A percentile compares a stretch with the other conserved stretches of the same genome.
Conservation (phyloP, 2,113 vertebrate species). For the Cinclus cinclus region DNA sequence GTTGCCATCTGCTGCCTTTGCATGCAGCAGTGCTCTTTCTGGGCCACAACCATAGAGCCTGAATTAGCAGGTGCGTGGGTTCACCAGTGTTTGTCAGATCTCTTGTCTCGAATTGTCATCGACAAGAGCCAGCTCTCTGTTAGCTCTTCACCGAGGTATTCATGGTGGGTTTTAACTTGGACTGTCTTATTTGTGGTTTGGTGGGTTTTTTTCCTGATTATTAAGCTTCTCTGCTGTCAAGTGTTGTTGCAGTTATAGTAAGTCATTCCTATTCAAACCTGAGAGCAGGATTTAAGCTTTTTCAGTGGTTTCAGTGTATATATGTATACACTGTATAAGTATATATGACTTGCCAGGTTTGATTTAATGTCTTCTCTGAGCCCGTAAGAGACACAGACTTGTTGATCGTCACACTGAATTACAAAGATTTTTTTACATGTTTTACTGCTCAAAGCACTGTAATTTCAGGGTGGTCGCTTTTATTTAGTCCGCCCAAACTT, state of each 20-base stretch:
- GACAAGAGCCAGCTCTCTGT: not conserved
- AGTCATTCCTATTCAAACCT: not conserved
- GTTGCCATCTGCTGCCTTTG: constrained; percentile 52
- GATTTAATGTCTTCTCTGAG: not conserved
- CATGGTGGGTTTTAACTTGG: not conserved
- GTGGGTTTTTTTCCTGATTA: not conserved
- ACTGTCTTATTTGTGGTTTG: not conserved
- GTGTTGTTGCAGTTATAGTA: not conserved
- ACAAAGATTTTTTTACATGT: not conserved
- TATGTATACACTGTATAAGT: no score
- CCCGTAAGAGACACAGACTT: not conserved
- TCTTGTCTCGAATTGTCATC: not conserved
- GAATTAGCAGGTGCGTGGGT: constrained; percentile 55
- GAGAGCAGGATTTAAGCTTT: not conserved
- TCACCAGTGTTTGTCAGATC: not conserved
- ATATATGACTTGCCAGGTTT: not conserved
- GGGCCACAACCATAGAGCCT: not conserved
- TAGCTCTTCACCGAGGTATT: not conserved
- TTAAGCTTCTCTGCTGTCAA: not conserved
- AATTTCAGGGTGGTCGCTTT: not conserved
- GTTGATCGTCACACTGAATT: not conserved
- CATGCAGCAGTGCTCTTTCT: not conserved
- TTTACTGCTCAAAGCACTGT: not conserved
- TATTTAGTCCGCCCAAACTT: not conserved
- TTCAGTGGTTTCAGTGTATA: not conserved